A percentile compares a stretch with the other conserved stretches of the same genome.
Conservation (phyloP, 2,113 vertebrate species). For the Chlamydotis undulata region DNA sequence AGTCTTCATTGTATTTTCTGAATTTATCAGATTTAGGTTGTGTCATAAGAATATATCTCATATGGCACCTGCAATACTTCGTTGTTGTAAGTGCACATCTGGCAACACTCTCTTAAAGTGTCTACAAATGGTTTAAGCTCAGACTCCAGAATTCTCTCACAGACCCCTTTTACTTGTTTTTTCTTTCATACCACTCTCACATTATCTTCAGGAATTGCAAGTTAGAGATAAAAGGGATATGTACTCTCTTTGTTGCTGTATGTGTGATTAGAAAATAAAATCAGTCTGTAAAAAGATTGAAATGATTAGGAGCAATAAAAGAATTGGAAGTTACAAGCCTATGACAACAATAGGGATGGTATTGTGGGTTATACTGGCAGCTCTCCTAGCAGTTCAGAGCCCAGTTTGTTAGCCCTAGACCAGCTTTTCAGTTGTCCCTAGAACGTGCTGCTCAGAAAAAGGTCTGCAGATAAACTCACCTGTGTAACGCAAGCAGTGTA, state of each 20-base stretch:
- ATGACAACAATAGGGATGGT: neutral
- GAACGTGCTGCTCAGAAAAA: neutral
- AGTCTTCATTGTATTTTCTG: neutral
- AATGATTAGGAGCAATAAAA: neutral
- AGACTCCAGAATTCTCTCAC: neutral
- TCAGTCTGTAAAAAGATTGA: neutral
- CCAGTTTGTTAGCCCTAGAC: neutral
- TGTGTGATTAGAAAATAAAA: neutral
- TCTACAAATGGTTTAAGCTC: neutral
- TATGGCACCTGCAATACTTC: neutral
- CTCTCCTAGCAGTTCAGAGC: neutral
- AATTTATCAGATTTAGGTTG: neutral
- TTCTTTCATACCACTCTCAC: neutral
- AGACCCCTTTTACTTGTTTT: neutral
- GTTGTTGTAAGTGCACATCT: neutral
- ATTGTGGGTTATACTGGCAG: neutral
- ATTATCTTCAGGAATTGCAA: neutral
- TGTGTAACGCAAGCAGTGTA: neutral
- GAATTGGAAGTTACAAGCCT: neutral
- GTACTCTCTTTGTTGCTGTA: neutral
- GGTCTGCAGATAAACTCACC: neutral
- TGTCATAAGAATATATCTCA: neutral
- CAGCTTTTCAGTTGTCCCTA: neutral
- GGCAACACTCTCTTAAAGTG: neutral
- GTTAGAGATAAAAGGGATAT: neutral